Evolutionary conservation across 2,113 vertebrate species (phyloP).

Genomic region (Ranitomeya imitator): DNA sequence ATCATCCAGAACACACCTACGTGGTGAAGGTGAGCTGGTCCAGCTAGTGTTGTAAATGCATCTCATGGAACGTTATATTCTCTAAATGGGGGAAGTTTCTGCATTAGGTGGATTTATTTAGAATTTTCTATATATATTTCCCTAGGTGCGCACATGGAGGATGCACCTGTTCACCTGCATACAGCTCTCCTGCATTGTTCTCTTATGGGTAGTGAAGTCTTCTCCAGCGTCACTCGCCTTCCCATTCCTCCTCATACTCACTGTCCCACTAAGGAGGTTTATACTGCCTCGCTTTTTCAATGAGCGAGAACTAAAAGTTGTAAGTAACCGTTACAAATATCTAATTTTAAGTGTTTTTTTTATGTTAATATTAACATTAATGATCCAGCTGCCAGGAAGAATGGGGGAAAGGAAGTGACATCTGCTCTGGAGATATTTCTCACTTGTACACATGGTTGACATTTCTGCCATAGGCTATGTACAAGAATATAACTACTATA

Average conservation of each 20-base stretch:
- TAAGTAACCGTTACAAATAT: slow-evolving; percentile 65
- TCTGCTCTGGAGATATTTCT: too few species aligned
- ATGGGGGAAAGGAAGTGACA: too few species aligned
- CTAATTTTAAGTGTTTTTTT: not conserved
- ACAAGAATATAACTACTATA: slow-evolving; percentile 8
- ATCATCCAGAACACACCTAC: slow-evolving; percentile 94
- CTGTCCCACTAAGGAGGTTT: slow-evolving; percentile 89
- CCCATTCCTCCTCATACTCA: slow-evolving; percentile 96
- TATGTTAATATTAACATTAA: too few species aligned
- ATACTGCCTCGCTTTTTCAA: slow-evolving; percentile 90
- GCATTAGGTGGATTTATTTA: not conserved
- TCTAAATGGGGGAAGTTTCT: not conserved
- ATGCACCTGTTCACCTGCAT: slow-evolving; percentile 98
- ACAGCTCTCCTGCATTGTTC: slow-evolving; percentile 89
- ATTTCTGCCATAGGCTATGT: not conserved
- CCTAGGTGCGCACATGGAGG: slow-evolving; percentile 95
- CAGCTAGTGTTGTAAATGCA: not conserved
- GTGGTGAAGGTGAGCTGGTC: slow-evolving; percentile 86
- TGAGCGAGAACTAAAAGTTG: slow-evolving; percentile 93
- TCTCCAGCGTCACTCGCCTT: slow-evolving; percentile 91
- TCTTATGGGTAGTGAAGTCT: slow-evolving; percentile 96
- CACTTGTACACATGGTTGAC: too few species aligned
- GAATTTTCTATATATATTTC: not conserved
- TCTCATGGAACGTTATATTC: not conserved
- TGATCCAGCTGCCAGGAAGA: too few species aligned